These are phyloP conservation scores for Menura novaehollandiae DNA, from an alignment of 2,113 vertebrate genomes.

Conservation along the genomic window DNA sequence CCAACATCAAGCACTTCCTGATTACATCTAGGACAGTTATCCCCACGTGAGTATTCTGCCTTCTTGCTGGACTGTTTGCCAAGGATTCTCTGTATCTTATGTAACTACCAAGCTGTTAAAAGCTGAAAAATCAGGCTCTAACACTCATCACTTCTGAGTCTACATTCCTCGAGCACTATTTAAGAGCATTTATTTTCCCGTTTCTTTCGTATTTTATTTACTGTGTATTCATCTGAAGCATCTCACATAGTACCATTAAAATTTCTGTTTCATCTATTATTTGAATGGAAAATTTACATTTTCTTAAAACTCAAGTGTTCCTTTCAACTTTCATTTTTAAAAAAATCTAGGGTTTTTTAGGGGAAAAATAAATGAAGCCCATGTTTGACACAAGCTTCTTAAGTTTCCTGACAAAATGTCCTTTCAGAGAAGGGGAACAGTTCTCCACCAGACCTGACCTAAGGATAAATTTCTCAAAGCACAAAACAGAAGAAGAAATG, in stretches of 20 bases:
- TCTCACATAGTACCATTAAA: background rate
- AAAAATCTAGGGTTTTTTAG: background rate
- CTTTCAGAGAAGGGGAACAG: background rate
- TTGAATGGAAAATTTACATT: background rate
- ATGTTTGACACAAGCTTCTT: background rate
- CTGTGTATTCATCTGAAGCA: background rate
- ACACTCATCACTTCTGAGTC: background rate
- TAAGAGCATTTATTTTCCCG: background rate
- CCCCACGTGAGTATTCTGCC: background rate
- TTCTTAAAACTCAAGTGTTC: background rate
- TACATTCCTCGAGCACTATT: background rate
- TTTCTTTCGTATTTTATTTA: background rate
- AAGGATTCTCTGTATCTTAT: slow-evolving; percentile 10
- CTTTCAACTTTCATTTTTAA: background rate
- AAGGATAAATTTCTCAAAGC: background rate
- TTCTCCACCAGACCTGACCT: background rate
- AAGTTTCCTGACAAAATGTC: background rate
- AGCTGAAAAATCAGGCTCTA: background rate
- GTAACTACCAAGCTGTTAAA: slow-evolving; percentile 33
- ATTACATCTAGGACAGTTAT: background rate
- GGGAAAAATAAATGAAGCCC: background rate
- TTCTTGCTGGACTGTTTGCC: background rate
- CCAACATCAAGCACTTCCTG: background rate
- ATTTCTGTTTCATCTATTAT: background rate
- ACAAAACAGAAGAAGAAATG: background rate